Evolutionary conservation across 2,888 invertebrate species (phyloP), one percentile per base, ranked within the genome.

Genomic region (Odontocerum albicorne): DNA sequence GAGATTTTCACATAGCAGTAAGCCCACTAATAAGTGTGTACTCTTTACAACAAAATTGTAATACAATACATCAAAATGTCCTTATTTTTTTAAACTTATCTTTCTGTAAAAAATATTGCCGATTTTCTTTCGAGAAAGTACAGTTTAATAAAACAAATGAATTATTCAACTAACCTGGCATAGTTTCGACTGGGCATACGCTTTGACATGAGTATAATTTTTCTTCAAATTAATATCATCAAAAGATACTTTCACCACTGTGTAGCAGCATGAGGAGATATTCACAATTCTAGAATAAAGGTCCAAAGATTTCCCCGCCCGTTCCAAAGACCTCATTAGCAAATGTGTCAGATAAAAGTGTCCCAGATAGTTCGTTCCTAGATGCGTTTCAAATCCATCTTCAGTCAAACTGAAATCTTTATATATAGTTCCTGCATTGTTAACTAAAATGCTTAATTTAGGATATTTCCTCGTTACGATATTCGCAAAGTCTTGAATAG

Each of bases 321-420:
- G 12, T 15, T 38, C 17, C 38, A 38, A 13, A 38, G 15, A 17
- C 15, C 17, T 38, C 16, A 38, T 8, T 17, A 38, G 38, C 10
- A 38, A 15, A 38, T 38, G 38, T 10, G 38, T 38, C 16, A 38
- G 17, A 38, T 38, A 38, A 15, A 38, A 38, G 17, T 38, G 38
- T 3, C 38, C 38, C 15, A 38, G 17, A 38, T 38, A 38, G 12
- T 38, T 38, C 13, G 12, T 4, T n/a, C 16, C 38, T 2, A 38
- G 4, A 17, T 38, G 15, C 4, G 15, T n/a, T 38, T 38, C 38
- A 15, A 38, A 38, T 6, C 38, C 38, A 38, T 38, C 38, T 38
- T 38, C 38, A 13, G 38, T 38, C 13, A 38, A 7, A 16, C 16
- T 13, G 12, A 4, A 3, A 3, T 38, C 16, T 6, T 3, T 4